Conservation (phyloP, 2,113 vertebrate species). For the Hydrolagus affinis region DNA sequence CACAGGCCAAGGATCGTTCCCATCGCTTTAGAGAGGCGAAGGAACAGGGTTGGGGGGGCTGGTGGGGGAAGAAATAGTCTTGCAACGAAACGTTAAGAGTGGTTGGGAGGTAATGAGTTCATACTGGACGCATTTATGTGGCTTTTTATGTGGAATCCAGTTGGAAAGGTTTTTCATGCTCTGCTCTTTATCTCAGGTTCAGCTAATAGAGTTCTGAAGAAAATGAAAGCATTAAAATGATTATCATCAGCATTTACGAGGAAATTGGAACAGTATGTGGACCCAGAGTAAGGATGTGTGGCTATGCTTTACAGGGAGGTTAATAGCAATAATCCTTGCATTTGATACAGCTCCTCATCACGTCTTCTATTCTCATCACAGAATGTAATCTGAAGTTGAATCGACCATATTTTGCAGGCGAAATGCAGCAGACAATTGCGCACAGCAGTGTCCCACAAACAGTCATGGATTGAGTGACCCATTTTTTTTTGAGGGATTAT, state of each 20-base stretch:
- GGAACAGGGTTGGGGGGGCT: no score
- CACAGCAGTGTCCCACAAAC: no score
- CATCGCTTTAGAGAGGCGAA: conserved; percentile 34
- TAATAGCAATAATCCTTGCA: no score
- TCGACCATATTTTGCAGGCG: no score
- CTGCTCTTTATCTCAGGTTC: conserved; percentile 46
- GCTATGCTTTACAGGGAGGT: neutral
- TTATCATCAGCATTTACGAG: conserved; percentile 46
- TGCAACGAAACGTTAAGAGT: conserved; percentile 29
- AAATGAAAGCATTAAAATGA: conserved; percentile 46
- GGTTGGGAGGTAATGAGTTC: conserved; percentile 39
- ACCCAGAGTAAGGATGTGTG: conserved; percentile 18
- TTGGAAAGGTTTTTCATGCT: conserved; percentile 51
- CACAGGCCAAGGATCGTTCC: conserved; percentile 45
- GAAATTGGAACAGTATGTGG: conserved; percentile 42
- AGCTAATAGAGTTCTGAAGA: conserved; percentile 39
- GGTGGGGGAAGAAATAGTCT: neutral
- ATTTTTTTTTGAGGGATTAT: no score
- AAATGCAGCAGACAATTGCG: no score
- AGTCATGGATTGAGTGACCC: no score
- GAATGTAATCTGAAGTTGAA: no score
- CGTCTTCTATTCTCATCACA: no score
- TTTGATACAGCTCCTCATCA: no score
- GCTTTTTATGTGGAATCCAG: conserved; percentile 52
- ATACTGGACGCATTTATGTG: conserved; percentile 42